These are phyloP conservation scores for Tillus elongatus DNA, from an alignment of 2,888 invertebrate species.

Conservation along the genomic window DNA sequence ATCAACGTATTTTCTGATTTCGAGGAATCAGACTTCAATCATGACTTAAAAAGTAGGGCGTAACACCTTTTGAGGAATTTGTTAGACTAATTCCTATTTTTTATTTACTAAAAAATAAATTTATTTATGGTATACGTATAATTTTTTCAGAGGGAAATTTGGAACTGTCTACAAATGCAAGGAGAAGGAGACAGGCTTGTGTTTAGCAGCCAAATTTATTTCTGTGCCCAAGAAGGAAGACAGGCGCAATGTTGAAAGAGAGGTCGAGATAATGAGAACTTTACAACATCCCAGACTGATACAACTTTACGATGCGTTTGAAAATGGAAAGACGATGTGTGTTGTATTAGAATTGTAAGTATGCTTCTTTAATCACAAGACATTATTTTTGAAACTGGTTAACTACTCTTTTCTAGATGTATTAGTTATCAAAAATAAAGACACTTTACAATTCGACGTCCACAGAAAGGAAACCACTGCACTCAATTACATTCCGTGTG, in stretches of 20 bases:
- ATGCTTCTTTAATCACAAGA: slow-evolving; percentile 12
- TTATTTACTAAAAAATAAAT: too few species aligned
- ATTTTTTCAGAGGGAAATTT: slow-evolving; percentile 89
- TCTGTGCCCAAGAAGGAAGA: slow-evolving; percentile 78
- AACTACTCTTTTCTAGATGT: not conserved
- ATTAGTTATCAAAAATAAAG: not conserved
- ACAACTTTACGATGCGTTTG: slow-evolving; percentile 96
- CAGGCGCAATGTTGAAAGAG: slow-evolving; percentile 83
- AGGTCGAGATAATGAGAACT: slow-evolving; percentile 92
- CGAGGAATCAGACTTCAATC: too few species aligned
- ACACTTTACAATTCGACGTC: too few species aligned
- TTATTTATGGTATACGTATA: too few species aligned
- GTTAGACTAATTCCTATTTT: too few species aligned
- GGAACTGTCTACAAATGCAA: slow-evolving; percentile 91
- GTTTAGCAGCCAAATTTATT: slow-evolving; percentile 90
- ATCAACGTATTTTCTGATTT: too few species aligned
- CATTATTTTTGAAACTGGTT: not conserved
- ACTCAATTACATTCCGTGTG: too few species aligned
- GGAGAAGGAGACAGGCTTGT: slow-evolving; percentile 70
- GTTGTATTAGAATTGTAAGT: slow-evolving; percentile 97
- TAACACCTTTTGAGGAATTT: too few species aligned
- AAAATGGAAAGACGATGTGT: slow-evolving; percentile 88
- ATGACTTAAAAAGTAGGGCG: too few species aligned
- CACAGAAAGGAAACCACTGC: too few species aligned
- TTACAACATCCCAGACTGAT: slow-evolving; percentile 92